These are phyloP conservation scores for Oasisia sp. DNA, from an alignment of 2,888 invertebrate species.

Conservation along the genomic window DNA sequence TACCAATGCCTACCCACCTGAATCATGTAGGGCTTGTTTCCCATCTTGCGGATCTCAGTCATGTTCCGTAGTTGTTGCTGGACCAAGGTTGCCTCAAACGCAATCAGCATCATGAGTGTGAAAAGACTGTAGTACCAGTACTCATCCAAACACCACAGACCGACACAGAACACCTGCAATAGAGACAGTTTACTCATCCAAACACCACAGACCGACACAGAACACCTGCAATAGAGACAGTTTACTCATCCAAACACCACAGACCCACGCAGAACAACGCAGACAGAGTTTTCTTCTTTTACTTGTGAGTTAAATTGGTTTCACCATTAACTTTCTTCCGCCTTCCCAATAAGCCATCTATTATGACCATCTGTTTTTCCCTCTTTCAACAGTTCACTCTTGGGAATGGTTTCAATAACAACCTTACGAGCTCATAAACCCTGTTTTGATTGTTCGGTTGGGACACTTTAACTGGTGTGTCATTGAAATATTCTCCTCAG, in stretches of 20 bases:
- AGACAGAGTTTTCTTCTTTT: conserved; percentile 72
- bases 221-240: conserved; percentile 74
- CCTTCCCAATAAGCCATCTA: not conserved
- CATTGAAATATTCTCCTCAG: no score
- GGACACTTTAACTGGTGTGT: no score
- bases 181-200: conserved; percentile 85
- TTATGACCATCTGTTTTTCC: not conserved
- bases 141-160: conserved; percentile 98
- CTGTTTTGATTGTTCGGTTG: no score
- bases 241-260: conserved; percentile 98
- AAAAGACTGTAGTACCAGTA: conserved; percentile 98
- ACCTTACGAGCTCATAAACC: no score
- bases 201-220: conserved; percentile 97
- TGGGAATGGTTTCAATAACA: no score
- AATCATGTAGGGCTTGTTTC: conserved; percentile 93
- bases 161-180: conserved; percentile 88
- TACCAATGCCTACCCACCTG: conserved; percentile 67
- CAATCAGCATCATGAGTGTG: conserved; percentile 92
- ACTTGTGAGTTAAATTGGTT: no score
- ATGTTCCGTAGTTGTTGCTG: conserved; percentile 98
- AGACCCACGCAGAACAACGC: conserved; percentile 98
- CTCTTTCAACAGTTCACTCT: no score
- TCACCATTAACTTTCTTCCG: no score
- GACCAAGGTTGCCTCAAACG: conserved; percentile 97
- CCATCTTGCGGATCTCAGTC: conserved; percentile 99